Conservation (phyloP, 2,888 invertebrate species). For the Noctua comes region DNA sequence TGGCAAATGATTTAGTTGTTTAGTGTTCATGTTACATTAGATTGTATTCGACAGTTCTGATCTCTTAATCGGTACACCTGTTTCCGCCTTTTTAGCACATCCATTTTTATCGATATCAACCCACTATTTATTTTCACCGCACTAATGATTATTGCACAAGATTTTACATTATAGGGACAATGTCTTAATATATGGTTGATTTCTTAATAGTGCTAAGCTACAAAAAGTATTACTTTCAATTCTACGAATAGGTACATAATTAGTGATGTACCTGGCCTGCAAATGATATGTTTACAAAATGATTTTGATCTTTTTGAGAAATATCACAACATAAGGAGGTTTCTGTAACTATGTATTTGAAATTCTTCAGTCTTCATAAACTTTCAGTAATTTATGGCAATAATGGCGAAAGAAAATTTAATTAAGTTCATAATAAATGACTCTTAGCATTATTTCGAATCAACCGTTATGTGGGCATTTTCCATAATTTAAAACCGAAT, state of each 20-base stretch:
- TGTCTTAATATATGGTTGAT: constrained; percentile 45
- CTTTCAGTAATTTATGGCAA: background rate
- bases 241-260: background rate
- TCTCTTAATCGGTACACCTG: constrained; percentile 81
- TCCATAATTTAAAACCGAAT: constrained; percentile 25
- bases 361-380: background rate
- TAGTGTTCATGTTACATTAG: constrained; percentile 90
- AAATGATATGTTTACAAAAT: background rate
- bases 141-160: constrained; percentile 71
- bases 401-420: background rate
- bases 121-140: constrained; percentile 74
- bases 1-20: constrained; percentile 87
- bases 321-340: background rate
- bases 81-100: constrained; percentile 84
- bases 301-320: constrained; percentile 6
- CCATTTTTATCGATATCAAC: constrained; percentile 78
- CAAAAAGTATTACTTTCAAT: background rate
- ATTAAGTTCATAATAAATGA: background rate
- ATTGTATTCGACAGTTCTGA: constrained; percentile 85
- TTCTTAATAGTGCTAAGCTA: constrained; percentile 14
- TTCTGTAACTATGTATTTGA: background rate
- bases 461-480: constrained; percentile 43
- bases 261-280: background rate
- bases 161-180: constrained; percentile 44
- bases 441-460: constrained; percentile 17